Conservation (phyloP, 2,797 vertebrate genomes). For the Mormyrops boulengeri region DNA sequence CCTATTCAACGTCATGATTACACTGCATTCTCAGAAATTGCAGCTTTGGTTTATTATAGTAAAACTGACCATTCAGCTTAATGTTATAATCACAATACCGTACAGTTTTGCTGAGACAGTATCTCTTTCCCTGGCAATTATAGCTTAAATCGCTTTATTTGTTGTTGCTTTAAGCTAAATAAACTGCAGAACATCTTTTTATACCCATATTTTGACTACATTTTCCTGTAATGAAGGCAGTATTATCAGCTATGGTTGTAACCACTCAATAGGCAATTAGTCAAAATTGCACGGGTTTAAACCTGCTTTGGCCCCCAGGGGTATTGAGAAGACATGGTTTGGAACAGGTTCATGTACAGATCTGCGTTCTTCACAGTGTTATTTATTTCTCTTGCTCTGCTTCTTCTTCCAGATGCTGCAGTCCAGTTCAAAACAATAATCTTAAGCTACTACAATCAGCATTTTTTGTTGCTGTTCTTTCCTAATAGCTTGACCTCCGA, state of each 20-base stretch:
- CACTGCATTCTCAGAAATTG: neutral
- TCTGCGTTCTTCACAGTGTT: neutral
- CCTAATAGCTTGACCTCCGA: neutral
- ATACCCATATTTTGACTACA: neutral
- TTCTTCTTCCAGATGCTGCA: neutral
- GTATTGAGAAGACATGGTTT: neutral
- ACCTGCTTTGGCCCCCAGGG: neutral
- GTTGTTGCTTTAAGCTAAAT: neutral
- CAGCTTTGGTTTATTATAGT: neutral
- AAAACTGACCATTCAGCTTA: neutral
- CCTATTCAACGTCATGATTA: neutral
- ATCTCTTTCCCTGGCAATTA: neutral
- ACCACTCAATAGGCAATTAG: neutral
- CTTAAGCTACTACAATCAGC: neutral
- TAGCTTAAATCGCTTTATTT: neutral
- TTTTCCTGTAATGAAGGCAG: neutral
- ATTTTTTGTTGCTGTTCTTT: neutral
- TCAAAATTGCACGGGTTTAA: neutral
- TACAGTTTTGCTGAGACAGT: neutral
- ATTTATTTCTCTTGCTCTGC: neutral
- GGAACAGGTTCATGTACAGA: neutral
- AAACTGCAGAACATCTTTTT: neutral
- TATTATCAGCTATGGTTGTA: neutral
- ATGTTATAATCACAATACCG: neutral
- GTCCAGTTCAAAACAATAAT: neutral